Evolutionary conservation across 2,797 vertebrate genomes (phyloP).

Genomic region (Lagodon rhomboides): DNA sequence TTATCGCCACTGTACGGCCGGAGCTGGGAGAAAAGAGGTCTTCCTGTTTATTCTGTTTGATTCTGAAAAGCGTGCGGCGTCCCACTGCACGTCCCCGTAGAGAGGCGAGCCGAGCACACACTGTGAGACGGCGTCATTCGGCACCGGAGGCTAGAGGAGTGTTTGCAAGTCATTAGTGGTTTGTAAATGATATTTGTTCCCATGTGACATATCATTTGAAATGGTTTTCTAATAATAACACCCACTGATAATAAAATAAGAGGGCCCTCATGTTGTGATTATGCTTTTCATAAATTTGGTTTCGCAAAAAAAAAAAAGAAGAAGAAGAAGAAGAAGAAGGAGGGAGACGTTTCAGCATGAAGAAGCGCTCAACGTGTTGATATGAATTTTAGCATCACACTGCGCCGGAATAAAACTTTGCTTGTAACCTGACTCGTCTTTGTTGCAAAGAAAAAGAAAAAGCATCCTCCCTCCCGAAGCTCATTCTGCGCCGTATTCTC

Average conservation of each 20-base stretch:
- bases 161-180: slow-evolving; percentile 99
- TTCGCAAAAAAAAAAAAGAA: slow-evolving; percentile 62
- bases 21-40: slow-evolving; percentile 46
- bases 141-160: slow-evolving; percentile 94
- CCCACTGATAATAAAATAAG: slow-evolving; percentile 97
- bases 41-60: slow-evolving; percentile 74
- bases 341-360: slow-evolving; percentile 82
- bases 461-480: slow-evolving; percentile 49
- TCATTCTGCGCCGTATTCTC: slow-evolving; percentile 49
- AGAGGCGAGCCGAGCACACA: slow-evolving; percentile 85
- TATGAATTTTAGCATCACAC: slow-evolving; percentile 81
- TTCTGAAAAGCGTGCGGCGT: slow-evolving; percentile 40
- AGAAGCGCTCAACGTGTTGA: slow-evolving; percentile 50
- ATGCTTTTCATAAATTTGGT: slow-evolving; percentile 90
- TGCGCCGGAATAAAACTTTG: slow-evolving; percentile 38
- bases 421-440: slow-evolving; percentile 31
- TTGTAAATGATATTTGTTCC: slow-evolving; percentile 99
- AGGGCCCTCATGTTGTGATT: slow-evolving; percentile 93
- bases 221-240: slow-evolving; percentile 98
- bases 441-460: slow-evolving; percentile 64
- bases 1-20: slow-evolving; percentile 69
- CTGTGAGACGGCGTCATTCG: slow-evolving; percentile 88
- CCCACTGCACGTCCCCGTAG: slow-evolving; percentile 77
- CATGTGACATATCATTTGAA: slow-evolving; percentile 99
- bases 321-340: not conserved